Base-by-base conservation (phyloP, 2,113 vertebrate genomes). In the Takifugu bimaculatus region DNA sequence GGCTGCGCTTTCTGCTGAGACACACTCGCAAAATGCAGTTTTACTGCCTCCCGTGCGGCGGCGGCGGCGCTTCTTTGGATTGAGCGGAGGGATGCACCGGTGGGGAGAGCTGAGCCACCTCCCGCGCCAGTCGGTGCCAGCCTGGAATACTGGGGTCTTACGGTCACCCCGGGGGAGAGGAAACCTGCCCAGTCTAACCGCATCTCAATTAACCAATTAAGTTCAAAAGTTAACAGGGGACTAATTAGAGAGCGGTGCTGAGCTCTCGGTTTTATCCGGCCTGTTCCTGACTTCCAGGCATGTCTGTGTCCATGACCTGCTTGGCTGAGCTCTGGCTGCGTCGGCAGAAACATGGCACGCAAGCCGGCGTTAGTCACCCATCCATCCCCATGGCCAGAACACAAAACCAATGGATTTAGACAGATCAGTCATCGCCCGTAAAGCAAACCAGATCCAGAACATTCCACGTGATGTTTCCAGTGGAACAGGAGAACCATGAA, bases 151-250 rank as follows among this genome's bases (percentile, higher is more conserved):
- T 75, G 69, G 81, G 82, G 74, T 83, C 75, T 68, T 82, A 82
- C 67, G 81, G 83, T 83, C 71, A 77, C 60, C 85, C 82, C 43
- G 66, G 82, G 82, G 80, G 79, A 79, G 73, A 72, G 57, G 64
- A 76, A 79, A 80, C 79, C 82, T 86, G 74, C 85, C 84, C 65
- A 79, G 85, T 82, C 69, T 66, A 79, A 85, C 83, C 80, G 68
- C 84, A 77, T 83, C 82, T 77, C 83, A 86, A 87, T 89, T 86
- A 82, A 80, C 83, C 72, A 87, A 84, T 88, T 86, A 83, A 74
- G 77, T 88, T 87, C 69, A 82, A 82, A 84, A 85, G 79, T 82
- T 83, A 84, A 81, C 82, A 78, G 68, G 80, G 77, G 74, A 74
- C 59, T 82, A 69, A 81, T 86, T 83, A 84, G 74, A 64, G 73